Conservation (phyloP, 2,797 vertebrate species). For the Anas capensis region DNA sequence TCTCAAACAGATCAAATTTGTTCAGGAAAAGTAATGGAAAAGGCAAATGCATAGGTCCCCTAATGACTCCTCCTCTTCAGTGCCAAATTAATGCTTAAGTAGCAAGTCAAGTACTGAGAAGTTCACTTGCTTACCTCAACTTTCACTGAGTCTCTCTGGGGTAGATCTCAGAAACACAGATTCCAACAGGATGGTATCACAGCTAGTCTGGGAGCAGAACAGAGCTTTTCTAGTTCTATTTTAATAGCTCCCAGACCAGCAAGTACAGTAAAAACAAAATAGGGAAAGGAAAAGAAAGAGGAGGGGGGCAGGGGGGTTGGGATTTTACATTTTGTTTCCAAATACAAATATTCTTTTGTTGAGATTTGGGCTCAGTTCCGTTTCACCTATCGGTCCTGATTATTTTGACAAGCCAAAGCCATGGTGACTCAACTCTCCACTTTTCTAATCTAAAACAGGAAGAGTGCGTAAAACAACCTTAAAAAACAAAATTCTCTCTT, state of each 20-base stretch:
- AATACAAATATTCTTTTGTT: background rate
- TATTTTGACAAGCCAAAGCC: conserved; percentile 55
- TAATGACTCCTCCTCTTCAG: background rate
- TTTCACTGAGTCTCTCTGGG: background rate
- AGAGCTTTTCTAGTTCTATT: conserved; percentile 2
- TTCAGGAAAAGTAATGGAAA: background rate
- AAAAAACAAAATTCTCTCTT: background rate
- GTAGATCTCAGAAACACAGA: background rate
- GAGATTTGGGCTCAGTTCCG: background rate
- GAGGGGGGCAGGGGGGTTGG: accelerated
- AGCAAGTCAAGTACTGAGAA: background rate
- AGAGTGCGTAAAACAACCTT: background rate
- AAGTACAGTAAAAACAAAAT: background rate
- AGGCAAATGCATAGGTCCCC: background rate
- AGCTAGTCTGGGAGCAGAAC: background rate
- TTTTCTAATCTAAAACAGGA: conserved; percentile 51
- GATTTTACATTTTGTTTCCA: conserved; percentile 20
- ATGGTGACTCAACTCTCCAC: conserved; percentile 40
- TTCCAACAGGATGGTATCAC: conserved; percentile 25
- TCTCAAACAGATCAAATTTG: background rate
- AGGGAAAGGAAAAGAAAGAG: background rate
- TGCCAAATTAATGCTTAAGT: background rate
- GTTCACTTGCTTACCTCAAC: conserved; percentile 3
- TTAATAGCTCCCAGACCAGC: conserved; percentile 16
- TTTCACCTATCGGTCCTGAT: conserved; percentile 26